Percentiles rank a stretch among this genome's conserved stretches.
phyloP scores from a whole-genome alignment of 1,140 invertebrate genomes.

The Listronotus oregonensis region DNA sequence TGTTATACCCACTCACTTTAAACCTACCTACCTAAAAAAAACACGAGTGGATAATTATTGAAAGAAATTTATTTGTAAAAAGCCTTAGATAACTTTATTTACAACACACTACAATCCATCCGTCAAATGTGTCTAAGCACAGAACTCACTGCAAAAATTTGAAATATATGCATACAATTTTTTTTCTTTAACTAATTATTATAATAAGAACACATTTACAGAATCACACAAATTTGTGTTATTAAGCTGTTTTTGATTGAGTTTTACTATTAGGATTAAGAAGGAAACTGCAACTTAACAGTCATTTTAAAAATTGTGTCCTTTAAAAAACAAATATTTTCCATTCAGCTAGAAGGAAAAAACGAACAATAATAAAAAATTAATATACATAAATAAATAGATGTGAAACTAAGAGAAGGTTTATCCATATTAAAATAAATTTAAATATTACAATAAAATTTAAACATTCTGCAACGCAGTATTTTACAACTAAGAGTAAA shows the following conservation, averaged over 20 bases:
- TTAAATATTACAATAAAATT: slow-evolving; percentile 5
- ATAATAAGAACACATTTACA: background rate
- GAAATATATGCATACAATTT: slow-evolving; percentile 23
- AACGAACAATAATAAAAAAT: background rate
- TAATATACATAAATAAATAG: slow-evolving; percentile 24
- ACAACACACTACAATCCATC: slow-evolving; percentile 48
- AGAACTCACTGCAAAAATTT: slow-evolving; percentile 40
- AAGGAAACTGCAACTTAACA: background rate
- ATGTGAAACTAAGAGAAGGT: slow-evolving; percentile 13
- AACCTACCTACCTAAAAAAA: too few species aligned
- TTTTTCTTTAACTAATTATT: background rate
- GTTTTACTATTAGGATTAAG: background rate
- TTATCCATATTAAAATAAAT: slow-evolving; percentile 18
- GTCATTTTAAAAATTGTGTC: slow-evolving; percentile 7
- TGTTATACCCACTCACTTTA: too few species aligned
- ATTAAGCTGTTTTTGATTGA: background rate
- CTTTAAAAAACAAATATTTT: background rate
- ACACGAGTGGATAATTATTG: slow-evolving; percentile 7
- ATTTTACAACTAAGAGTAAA: slow-evolving; percentile 35
- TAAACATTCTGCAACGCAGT: slow-evolving; percentile 23
- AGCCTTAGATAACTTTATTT: slow-evolving; percentile 56
- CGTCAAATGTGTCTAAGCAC: slow-evolving; percentile 44
- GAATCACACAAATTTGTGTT: background rate
- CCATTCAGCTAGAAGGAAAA: too few species aligned
- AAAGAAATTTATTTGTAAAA: slow-evolving; percentile 55